A percentile compares a stretch with the other conserved stretches of the same genome.
Evolutionary conservation across 2,113 vertebrate species (phyloP).

Genomic region (Meriones unguiculatus): DNA sequence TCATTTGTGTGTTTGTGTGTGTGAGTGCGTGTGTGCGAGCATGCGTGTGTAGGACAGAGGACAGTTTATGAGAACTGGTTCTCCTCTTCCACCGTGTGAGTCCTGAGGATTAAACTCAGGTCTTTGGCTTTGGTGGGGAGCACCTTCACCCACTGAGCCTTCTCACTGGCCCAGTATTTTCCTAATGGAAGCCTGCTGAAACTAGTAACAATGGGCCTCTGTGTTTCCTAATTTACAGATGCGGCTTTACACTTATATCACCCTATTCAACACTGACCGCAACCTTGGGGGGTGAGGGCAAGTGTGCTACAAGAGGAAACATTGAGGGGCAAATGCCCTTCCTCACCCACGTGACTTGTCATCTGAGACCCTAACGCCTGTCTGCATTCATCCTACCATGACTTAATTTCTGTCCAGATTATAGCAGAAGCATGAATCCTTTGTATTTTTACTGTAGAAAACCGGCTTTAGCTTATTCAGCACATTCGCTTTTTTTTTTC

Average conservation of each 20-base stretch:
- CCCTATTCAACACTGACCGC: neutral
- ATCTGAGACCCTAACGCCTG: neutral
- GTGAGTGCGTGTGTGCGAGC: no score
- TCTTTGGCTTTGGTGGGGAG: neutral
- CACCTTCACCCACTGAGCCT: neutral
- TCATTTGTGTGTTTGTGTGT: neutral
- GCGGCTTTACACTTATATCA: neutral
- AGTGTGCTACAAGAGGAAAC: constrained; percentile 1
- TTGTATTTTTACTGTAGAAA: constrained; percentile 21
- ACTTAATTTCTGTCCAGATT: neutral
- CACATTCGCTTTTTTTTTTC: neutral
- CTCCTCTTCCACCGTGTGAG: neutral
- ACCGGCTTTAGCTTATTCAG: constrained; percentile 39
- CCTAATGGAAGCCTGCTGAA: neutral
- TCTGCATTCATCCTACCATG: neutral
- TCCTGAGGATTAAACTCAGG: neutral
- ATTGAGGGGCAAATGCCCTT: neutral
- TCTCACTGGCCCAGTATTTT: neutral
- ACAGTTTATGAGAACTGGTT: neutral
- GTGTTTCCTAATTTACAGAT: neutral
- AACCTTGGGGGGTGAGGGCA: neutral
- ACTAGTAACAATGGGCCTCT: neutral
- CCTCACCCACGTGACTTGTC: neutral
- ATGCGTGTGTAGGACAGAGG: neutral
- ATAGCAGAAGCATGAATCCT: constrained; percentile 2